phyloP scores from a whole-genome alignment of 37 sponge, comb jelly and placozoan genomes.

The Tethya wilhelma region DNA sequence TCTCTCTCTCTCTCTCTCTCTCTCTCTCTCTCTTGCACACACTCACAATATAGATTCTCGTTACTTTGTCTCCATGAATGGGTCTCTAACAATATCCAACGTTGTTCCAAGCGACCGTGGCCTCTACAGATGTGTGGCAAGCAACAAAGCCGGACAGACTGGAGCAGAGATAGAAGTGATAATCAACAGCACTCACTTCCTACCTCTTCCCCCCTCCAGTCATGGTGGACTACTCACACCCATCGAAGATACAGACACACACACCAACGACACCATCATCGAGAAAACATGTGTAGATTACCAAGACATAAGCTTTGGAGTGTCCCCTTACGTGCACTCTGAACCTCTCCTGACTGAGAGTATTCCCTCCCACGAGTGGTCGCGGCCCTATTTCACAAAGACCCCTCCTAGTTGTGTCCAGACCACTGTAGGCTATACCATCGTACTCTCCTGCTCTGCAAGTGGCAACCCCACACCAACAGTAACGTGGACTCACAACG shows the following conservation, averaged over 20 bases:
- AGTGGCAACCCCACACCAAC: constrained; percentile 7
- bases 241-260: not conserved
- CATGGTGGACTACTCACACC: not conserved
- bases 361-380: not conserved
- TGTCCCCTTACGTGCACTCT: not conserved
- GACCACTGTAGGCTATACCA: constrained; percentile 8
- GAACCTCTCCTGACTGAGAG: not conserved
- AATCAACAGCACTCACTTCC: not conserved
- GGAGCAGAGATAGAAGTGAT: not conserved
- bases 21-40: constrained; percentile 2
- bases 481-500: constrained; percentile 16
- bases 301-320: constrained; percentile 10
- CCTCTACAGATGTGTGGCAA: constrained; percentile 15
- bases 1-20: too few species aligned
- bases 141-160: constrained; percentile 24
- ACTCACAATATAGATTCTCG: not conserved
- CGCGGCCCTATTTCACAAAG: not conserved
- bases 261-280: not conserved
- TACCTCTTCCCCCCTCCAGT: not conserved
- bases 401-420: constrained; percentile 22
- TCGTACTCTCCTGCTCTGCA: constrained; percentile 24
- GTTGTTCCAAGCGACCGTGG: constrained; percentile 1
- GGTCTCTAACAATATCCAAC: constrained; percentile 4
- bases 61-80: not conserved
- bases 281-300: not conserved